These are phyloP conservation scores for Channa argus DNA, from an alignment of 2,113 vertebrate genomes.

Conservation along the genomic window DNA sequence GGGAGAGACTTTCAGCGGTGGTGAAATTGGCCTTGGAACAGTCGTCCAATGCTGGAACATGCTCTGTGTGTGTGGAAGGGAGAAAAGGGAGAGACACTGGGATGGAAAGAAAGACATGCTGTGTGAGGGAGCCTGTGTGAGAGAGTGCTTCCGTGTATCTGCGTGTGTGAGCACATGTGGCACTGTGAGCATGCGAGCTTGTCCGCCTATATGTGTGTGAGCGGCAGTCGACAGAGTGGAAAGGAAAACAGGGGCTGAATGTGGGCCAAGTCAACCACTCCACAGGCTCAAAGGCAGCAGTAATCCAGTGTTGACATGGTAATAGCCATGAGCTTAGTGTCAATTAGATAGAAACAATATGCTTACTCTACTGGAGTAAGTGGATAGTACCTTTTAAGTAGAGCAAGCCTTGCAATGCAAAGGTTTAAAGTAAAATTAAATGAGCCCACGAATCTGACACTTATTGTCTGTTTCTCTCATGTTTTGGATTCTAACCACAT, in stretches of 20 bases:
- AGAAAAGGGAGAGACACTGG: constrained; percentile 28
- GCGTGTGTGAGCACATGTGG: constrained; percentile 62
- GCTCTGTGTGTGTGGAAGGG: constrained; percentile 12
- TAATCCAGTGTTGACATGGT: constrained; percentile 84
- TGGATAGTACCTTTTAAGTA: constrained; percentile 76
- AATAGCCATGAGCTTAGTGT: constrained; percentile 83
- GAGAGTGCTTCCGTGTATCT: constrained; percentile 38
- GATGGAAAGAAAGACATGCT: constrained; percentile 56
- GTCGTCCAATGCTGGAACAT: constrained; percentile 57
- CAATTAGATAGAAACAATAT: constrained; percentile 85
- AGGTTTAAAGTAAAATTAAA: constrained; percentile 46
- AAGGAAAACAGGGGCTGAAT: constrained; percentile 82
- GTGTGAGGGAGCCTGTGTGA: constrained; percentile 14
- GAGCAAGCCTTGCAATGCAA: constrained; percentile 42
- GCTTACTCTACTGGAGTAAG: constrained; percentile 78
- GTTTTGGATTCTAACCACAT: constrained; percentile 16
- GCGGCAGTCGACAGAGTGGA: constrained; percentile 76
- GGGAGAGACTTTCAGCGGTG: constrained; percentile 59
- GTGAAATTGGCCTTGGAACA: constrained; percentile 75
- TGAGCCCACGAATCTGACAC: constrained; percentile 35
- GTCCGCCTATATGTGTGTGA: constrained; percentile 63
- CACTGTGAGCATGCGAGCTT: constrained; percentile 49
- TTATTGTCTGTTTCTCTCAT: constrained; percentile 13
- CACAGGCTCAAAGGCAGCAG: constrained; percentile 79
- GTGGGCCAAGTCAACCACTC: constrained; percentile 81